phyloP scores from a whole-genome alignment of 1,140 invertebrate species.

The Carcinoscorpius rotundicauda region DNA sequence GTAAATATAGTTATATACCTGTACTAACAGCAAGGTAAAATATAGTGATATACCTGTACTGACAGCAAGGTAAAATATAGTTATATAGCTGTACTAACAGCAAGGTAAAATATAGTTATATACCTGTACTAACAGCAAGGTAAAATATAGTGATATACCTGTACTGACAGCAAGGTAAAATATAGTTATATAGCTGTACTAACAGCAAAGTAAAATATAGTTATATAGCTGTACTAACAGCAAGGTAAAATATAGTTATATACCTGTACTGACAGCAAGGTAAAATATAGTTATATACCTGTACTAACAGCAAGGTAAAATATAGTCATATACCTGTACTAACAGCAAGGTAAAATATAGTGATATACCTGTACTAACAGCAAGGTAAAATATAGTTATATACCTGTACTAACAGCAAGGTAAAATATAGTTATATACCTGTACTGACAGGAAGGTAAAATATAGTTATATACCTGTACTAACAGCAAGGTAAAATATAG shows the following conservation, averaged over 20 bases:
- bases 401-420: slow-evolving; percentile 29
- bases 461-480: slow-evolving; percentile 15
- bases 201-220: slow-evolving; percentile 30
- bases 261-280: slow-evolving; percentile 28
- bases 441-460: slow-evolving; percentile 32
- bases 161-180: slow-evolving; percentile 32
- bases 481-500: slow-evolving; percentile 30
- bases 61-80: slow-evolving; percentile 30
- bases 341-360: slow-evolving; percentile 30
- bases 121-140: slow-evolving; percentile 29
- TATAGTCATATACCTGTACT: slow-evolving; percentile 15
- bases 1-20: slow-evolving; percentile 23
- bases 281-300: slow-evolving; percentile 20
- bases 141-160: slow-evolving; percentile 19
- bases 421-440: slow-evolving; percentile 20
- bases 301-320: slow-evolving; percentile 32
- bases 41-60: slow-evolving; percentile 15
- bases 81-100: slow-evolving; percentile 22
- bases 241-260: slow-evolving; percentile 27
- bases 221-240: slow-evolving; percentile 22
- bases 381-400: slow-evolving; percentile 27
- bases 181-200: slow-evolving; percentile 15
- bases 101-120: slow-evolving; percentile 27
- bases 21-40: slow-evolving; percentile 32
- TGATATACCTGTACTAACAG: slow-evolving; percentile 22